Evolutionary conservation across 2,797 vertebrate species (phyloP).

Genomic region (Propithecus perrieri): DNA sequence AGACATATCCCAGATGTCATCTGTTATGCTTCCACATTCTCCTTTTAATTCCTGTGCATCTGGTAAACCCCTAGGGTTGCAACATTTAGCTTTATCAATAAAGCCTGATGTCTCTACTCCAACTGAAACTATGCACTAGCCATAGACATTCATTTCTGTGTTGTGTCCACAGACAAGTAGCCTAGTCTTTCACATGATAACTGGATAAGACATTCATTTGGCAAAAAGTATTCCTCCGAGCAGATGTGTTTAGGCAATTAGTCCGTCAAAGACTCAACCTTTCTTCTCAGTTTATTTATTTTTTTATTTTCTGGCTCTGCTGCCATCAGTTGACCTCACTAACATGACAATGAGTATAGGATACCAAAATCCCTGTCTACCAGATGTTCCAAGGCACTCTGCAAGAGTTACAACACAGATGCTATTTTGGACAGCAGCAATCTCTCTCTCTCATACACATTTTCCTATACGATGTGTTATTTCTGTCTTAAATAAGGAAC

Average conservation of each 20-base stretch:
- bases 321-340: neutral
- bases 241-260: neutral
- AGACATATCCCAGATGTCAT: neutral
- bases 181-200: neutral
- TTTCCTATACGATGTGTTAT: neutral
- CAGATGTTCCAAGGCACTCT: conserved; percentile 12
- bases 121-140: neutral
- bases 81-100: neutral
- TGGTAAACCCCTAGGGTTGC: neutral
- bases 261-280: neutral
- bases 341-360: conserved; percentile 7
- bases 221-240: neutral
- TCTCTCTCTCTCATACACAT: neutral
- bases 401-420: neutral
- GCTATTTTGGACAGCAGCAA: neutral
- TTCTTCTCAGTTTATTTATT: conserved; percentile 51
- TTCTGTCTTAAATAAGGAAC: conserved; percentile 43
- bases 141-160: neutral
- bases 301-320: conserved; percentile 9
- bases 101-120: neutral
- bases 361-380: conserved; percentile 22
- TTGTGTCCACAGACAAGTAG: neutral
- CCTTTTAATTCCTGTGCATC: neutral
- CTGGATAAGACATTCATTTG: neutral
- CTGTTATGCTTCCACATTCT: neutral